Evolutionary conservation across 2,888 invertebrate genomes (phyloP).

Genomic region (Unio delphinus): DNA sequence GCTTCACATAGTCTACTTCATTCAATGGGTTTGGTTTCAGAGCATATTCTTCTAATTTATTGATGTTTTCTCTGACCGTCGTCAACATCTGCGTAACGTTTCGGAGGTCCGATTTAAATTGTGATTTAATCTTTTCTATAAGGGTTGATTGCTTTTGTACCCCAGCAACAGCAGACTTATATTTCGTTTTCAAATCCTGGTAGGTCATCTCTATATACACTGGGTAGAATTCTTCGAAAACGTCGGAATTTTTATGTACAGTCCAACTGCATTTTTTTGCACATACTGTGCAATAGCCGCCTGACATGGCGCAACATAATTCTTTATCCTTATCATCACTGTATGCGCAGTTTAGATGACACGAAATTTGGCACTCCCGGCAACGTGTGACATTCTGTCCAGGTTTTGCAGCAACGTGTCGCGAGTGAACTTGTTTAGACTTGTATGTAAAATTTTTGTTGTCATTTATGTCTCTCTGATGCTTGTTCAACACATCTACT

Average conservation of each 20-base stretch:
- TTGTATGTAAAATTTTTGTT: constrained; percentile 38
- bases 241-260: neutral
- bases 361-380: constrained; percentile 42
- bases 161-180: no score
- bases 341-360: constrained; percentile 43
- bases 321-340: constrained; percentile 36
- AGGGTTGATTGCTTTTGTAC: no score
- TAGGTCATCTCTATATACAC: neutral
- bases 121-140: neutral
- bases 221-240: no score
- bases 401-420: constrained; percentile 10
- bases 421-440: constrained; percentile 33
- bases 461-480: constrained; percentile 19
- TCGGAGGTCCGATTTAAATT: neutral
- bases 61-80: neutral
- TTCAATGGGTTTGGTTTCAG: neutral
- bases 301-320: constrained; percentile 37
- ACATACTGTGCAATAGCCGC: no score
- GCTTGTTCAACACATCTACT: constrained; percentile 13
- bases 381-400: constrained; percentile 47
- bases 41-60: neutral
- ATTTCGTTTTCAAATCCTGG: no score
- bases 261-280: neutral
- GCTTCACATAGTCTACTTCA: neutral
- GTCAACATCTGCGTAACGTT: neutral